Base-by-base conservation (phyloP, 2,888 invertebrate genomes). In the Heliconius erato region DNA sequence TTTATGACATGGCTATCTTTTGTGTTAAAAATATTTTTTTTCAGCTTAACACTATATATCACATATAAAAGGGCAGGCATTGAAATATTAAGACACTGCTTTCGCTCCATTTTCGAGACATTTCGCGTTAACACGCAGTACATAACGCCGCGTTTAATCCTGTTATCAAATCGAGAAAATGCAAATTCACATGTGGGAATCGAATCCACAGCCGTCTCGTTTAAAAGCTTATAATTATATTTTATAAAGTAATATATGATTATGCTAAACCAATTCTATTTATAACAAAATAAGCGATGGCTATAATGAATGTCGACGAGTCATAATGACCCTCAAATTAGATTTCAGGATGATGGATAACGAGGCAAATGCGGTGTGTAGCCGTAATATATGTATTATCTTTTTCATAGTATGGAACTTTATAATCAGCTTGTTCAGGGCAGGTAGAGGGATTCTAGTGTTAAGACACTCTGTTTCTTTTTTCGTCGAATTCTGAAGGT, bases 241-340 rank as follows among this genome's bases (percentile, higher is more conserved):
- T 54, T 32, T 19, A 19, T 19, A 19, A 19, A 0, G 54, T 54
- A 54, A 54, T 54, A 54, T 54, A 72, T 26, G 16, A 44, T n/a
- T n/a, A 72, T 72, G 26, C 26, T 49, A 26, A 26, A 72, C 72
- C 72, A 76, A 76, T 59, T 35, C 72, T 81, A 81, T 84, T 82
- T 83, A 81, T 82, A 78, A 79, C 79, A 71, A 68, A 44, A 32
- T 84, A 83, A 84, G 84, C 84, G 83, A 85, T 81, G 81, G 63
- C 71, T 82, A 82, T 81, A 84, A 82, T 77, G 68, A 81, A 80
- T 80, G 83, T 78, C 85, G 86, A 85, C 85, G 80, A 83, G 88
- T 83, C 81, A 74, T 87, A 90, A 88, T 88, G 85, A 86, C 83
- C 74, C 83, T 81, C 82, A 86, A 89, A 90, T 90, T 91, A 88